These are phyloP conservation scores for Uromys caudimaculatus DNA, from an alignment of 2,797 vertebrate genomes.

Conservation along the genomic window DNA sequence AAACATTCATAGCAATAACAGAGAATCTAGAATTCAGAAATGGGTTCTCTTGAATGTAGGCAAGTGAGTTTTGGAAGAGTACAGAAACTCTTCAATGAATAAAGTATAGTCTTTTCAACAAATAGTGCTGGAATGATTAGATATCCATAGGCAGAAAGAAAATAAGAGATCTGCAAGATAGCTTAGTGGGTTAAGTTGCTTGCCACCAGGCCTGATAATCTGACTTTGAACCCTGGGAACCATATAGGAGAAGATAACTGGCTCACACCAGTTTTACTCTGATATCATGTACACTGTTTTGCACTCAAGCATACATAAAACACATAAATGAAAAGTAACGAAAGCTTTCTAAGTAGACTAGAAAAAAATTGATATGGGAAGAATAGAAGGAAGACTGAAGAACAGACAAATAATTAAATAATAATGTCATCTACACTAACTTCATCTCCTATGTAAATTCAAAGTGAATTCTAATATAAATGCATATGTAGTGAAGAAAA, in stretches of 20 bases:
- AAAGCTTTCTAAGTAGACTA: background rate
- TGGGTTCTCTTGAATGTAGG: background rate
- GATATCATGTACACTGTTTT: background rate
- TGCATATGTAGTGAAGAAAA: background rate
- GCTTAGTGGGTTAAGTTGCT: background rate
- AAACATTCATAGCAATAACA: background rate
- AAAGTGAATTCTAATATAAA: background rate
- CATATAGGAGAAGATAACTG: background rate
- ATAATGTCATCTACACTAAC: background rate
- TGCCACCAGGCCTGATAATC: background rate
- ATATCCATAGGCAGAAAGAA: background rate
- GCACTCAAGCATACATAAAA: background rate
- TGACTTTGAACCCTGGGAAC: background rate
- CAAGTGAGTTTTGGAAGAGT: background rate
- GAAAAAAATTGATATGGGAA: background rate
- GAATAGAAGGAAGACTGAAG: background rate
- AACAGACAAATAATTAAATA: background rate
- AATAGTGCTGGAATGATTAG: background rate
- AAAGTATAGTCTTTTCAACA: background rate
- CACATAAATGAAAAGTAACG: background rate
- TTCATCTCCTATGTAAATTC: background rate
- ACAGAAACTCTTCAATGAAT: background rate
- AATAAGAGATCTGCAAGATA: too few relatives aligned
- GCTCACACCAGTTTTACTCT: background rate
- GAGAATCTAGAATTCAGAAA: background rate